Percentiles rank a stretch among this genome's conserved stretches.
Evolutionary conservation across 2,113 vertebrate genomes (phyloP).

Genomic region (Sorex fumeus): DNA sequence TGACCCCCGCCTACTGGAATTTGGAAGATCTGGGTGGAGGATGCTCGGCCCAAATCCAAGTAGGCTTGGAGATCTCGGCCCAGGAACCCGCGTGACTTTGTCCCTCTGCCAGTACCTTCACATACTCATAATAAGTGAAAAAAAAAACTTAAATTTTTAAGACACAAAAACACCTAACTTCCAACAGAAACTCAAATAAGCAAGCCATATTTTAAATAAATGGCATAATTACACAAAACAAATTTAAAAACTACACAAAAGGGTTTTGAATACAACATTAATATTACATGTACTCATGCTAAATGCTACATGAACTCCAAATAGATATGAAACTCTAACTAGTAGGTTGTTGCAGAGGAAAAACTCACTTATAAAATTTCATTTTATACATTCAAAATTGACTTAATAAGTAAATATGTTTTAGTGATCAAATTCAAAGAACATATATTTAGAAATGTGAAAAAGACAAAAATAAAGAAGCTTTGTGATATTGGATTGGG

Average conservation of each 20-base stretch:
- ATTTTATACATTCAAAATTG: constrained; percentile 11
- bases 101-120: too few relatives aligned
- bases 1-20: too few relatives aligned
- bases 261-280: background rate
- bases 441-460: background rate
- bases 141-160: background rate
- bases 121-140: background rate
- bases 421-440: background rate
- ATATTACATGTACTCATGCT: background rate
- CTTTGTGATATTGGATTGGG: background rate
- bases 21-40: too few relatives aligned
- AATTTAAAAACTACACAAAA: too few relatives aligned
- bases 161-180: background rate
- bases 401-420: background rate
- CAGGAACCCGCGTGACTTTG: too few relatives aligned
- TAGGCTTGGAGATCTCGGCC: too few relatives aligned
- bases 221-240: background rate
- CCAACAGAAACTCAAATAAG: background rate
- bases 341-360: background rate
- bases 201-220: background rate
- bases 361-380: background rate
- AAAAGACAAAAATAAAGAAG: background rate
- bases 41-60: too few relatives aligned
- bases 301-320: background rate
- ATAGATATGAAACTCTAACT: background rate